Conservation (phyloP, 2,888 invertebrate genomes). For the Aethes cnicana region DNA sequence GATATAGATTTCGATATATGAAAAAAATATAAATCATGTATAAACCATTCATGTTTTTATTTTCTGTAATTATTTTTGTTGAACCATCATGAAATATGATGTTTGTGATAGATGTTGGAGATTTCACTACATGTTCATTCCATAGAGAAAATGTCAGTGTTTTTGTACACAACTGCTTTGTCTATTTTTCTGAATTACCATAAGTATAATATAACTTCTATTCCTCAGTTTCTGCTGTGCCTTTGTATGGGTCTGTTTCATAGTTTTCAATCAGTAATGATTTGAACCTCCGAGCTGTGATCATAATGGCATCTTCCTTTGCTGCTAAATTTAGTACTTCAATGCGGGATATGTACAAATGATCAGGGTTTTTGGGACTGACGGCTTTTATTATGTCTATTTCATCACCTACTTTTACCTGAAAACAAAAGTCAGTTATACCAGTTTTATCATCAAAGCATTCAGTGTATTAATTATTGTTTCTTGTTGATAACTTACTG, state of each 20-base stretch:
- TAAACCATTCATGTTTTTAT: too few relatives aligned
- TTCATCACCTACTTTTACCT: conserved; percentile 88
- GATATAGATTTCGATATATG: conserved; percentile 77
- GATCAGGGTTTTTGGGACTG: conserved; percentile 85
- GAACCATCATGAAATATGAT: too few relatives aligned
- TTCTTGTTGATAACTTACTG: conserved; percentile 69
- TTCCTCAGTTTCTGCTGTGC: conserved; percentile 40
- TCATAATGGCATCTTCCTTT: conserved; percentile 79
- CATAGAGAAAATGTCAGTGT: too few relatives aligned
- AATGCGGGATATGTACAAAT: conserved; percentile 86
- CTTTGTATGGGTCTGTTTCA: conserved; percentile 75
- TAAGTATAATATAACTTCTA: too few relatives aligned
- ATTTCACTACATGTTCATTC: too few relatives aligned
- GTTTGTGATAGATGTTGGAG: too few relatives aligned
- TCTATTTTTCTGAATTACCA: too few relatives aligned
- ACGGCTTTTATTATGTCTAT: conserved; percentile 88
- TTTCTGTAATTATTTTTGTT: too few relatives aligned
- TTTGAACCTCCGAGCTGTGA: conserved; percentile 86
- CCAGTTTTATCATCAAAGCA: too few relatives aligned
- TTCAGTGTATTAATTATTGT: too few relatives aligned
- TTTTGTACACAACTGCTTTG: too few relatives aligned
- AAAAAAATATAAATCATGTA: conserved; percentile 28
- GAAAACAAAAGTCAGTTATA: too few relatives aligned
- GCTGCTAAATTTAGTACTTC: conserved; percentile 81
- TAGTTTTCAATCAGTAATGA: conserved; percentile 89